Evolutionary conservation across 2,113 vertebrate species (phyloP), one percentile per base, ranked within the genome.

Genomic region (Stegostoma tigrinum): DNA sequence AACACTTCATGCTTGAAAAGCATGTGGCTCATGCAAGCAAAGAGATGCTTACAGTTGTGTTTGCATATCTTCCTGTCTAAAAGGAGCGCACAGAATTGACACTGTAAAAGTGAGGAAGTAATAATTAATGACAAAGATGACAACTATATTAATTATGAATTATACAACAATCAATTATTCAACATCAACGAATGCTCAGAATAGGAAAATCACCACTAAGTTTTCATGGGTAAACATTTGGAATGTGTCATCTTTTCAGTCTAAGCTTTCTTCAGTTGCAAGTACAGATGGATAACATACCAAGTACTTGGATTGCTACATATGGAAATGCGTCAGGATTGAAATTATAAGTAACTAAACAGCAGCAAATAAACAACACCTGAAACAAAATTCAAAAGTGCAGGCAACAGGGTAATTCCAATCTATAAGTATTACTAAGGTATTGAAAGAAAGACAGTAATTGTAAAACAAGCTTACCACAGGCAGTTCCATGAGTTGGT

Each of bases 401-500:
- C 34, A 42, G 66, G 34, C 67, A 12, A 10, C 55, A 93, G 7
- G 61, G 64, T 2, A 38, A n/a, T 21, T 93, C 61, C 19, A 38
- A 93, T 66, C 7, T 15, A 66, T 19, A 93, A 93, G 23, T 19
- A 93, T 8, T 0, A 8, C 66, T 23, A 38, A 19, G 38, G 2
- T 21, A 48, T 12, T 67, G 90, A 19, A n/a, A 34, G 66, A 42
- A 5, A 15, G 42, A 94, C 21, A 72, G 19, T 52, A 75, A 75
- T 52, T 70, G 68, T 42, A 34, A 12, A 48, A 52, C 23, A 95
- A 52, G 27, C 97, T 97, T 98, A 99, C 99, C 97, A 97, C 97
- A 98, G 99, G 99, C 98, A 99, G 98, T 96, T 98, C 98, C 2
- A 97, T 96, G 96, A 99, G 97, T 95, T 99, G 99, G 97, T 99